Percentiles rank a stretch among this genome's conserved stretches.
Evolutionary conservation across 2,797 vertebrate species (phyloP).

Genomic region (Falco columbarius): DNA sequence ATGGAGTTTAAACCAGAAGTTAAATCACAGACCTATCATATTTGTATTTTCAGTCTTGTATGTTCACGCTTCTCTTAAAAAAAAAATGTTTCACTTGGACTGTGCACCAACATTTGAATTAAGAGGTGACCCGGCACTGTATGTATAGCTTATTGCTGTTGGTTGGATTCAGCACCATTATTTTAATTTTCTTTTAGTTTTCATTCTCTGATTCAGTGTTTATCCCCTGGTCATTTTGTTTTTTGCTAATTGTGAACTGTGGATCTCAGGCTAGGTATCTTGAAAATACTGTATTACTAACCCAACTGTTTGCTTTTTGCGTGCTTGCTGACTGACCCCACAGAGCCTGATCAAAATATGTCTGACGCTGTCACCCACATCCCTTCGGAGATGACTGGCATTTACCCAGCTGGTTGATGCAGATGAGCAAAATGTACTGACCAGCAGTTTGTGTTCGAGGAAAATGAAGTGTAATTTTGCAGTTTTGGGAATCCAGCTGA

Average conservation of each 20-base stretch:
- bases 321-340: not conserved
- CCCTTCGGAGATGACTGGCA: not conserved
- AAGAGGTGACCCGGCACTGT: accelerated
- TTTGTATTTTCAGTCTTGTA: not conserved
- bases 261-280: not conserved
- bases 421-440: not conserved
- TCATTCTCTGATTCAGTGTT: not conserved
- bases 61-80: not conserved
- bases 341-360: not conserved
- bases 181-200: not conserved
- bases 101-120: not conserved
- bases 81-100: not conserved
- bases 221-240: not conserved
- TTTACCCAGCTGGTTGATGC: not conserved
- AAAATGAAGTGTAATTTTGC: not conserved
- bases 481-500: not conserved
- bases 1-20: not conserved
- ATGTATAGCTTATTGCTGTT: not conserved
- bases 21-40: not conserved
- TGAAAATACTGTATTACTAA: not conserved
- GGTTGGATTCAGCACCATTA: not conserved
- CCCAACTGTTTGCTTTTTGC: not conserved
- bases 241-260: not conserved
- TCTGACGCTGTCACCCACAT: not conserved
- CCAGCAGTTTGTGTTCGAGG: not conserved